Base-by-base conservation (phyloP, 2,113 vertebrate genomes). In the Anhinga anhinga region DNA sequence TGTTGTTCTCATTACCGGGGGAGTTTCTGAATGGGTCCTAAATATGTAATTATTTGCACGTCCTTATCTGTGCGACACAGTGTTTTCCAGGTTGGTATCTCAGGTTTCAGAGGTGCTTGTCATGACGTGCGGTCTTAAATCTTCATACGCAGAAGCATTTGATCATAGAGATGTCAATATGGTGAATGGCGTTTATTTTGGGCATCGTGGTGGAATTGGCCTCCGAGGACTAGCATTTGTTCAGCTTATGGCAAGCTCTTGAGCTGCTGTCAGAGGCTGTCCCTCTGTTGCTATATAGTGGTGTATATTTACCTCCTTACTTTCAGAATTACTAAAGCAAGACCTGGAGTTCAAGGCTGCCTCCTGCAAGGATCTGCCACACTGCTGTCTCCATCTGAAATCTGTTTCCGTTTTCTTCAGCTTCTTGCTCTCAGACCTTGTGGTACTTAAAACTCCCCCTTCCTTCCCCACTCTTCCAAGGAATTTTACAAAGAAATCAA, bases 401-500 rank as follows among this genome's bases (percentile, higher is more conserved):
- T 65, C 18, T 52, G 12, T 79, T 84, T 27, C 22, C 8, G 5
- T 82, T 88, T 96, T 91, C 69, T 85, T 72, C 77, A 44, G 44
- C 56, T 22, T 82, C 30, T 90, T 93, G 85, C n/a, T 82, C 53
- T 90, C 82, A 55, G 83, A 88, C 66, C 53, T 94, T n/a, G 3
- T 11, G 5, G 21, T 78, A 40, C 34, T 40, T 73, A 47, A 82
- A 83, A 50, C 56, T 91, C 49, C 56, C 18, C 44, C 86, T 93
- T 87, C 62, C 67, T 82, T 81, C 87, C 70, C 40, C 11, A 40
- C 36, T 65, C 44, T 93, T 94, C 81, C 32, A 56, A 82, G 49
- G 65, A 94, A 92, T 95, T 96, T 96, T 61, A 15, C 70, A 65
- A 85, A 90, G 82, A 88, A 95, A 82, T 95, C 78, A 69, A 14